These are phyloP conservation scores for Channa striata DNA, from an alignment of 2,797 vertebrate genomes.

Conservation along the genomic window DNA sequence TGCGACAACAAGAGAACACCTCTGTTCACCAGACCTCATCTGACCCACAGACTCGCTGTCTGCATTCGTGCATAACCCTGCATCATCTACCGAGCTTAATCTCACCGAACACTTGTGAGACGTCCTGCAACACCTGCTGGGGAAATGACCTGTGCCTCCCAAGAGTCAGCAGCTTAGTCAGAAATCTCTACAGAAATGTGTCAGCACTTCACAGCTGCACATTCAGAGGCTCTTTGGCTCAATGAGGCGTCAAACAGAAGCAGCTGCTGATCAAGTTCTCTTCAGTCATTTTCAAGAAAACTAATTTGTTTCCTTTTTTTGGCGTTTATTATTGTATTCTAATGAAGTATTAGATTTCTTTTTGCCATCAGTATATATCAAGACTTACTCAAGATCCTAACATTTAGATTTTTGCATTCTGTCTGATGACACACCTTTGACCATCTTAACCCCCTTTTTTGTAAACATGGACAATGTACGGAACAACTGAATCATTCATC, in stretches of 20 bases:
- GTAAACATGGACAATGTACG: background rate
- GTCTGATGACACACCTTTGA: background rate
- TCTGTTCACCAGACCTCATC: constrained; percentile 13
- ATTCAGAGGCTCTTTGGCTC: constrained; percentile 26
- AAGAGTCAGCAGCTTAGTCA: constrained; percentile 22
- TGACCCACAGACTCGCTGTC: constrained; percentile 13
- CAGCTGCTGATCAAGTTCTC: background rate
- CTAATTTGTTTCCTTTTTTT: background rate
- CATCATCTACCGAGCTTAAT: constrained; percentile 25
- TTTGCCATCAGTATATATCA: constrained; percentile 25
- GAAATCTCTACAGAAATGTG: constrained; percentile 28
- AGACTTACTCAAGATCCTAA: background rate
- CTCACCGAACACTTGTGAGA: constrained; percentile 19
- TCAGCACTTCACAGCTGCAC: constrained; percentile 43
- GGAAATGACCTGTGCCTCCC: constrained; percentile 19
- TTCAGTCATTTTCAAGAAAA: background rate
- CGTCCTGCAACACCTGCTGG: constrained; percentile 17
- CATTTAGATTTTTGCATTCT: background rate
- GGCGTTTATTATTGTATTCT: background rate
- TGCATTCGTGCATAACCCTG: constrained; percentile 5
- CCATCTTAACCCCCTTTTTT: background rate
- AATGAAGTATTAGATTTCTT: background rate
- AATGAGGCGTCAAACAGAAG: constrained; percentile 18
- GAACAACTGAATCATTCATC: background rate
- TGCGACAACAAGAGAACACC: constrained; percentile 2